Evolutionary conservation across 2,888 invertebrate genomes (phyloP).

Genomic region (Drosophila mulleri): DNA sequence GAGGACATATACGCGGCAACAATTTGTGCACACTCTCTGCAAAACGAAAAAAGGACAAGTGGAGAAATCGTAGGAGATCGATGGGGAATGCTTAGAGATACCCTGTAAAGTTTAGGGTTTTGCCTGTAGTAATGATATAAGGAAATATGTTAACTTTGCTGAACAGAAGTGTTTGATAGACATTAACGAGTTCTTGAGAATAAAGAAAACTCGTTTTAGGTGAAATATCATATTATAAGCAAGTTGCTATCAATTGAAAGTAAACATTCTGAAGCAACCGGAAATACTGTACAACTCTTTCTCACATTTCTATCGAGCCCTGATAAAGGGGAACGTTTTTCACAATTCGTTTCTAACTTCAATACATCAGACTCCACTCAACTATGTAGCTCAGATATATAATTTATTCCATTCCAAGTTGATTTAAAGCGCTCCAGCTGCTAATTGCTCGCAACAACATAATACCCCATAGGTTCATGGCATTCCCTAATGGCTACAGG

Average conservation of each 20-base stretch:
- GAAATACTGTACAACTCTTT: too few species aligned
- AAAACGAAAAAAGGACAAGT: neutral
- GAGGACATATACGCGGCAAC: conserved; percentile 72
- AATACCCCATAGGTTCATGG: neutral
- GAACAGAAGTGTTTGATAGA: neutral
- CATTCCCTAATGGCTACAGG: conserved; percentile 14
- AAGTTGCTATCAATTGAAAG: too few species aligned
- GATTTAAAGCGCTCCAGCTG: neutral
- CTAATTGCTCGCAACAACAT: neutral
- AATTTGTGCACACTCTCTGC: conserved; percentile 61
- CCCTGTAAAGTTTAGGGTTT: neutral
- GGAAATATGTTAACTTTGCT: neutral
- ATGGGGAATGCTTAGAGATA: neutral
- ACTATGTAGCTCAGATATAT: neutral
- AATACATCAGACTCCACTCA: neutral
- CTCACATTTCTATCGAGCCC: too few species aligned
- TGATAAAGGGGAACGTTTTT: too few species aligned
- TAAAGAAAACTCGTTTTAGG: too few species aligned
- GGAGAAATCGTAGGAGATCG: neutral
- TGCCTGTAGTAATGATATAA: too few species aligned
- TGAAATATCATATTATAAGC: too few species aligned
- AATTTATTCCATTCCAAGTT: too few species aligned
- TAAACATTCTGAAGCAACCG: too few species aligned
- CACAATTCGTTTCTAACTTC: too few species aligned
- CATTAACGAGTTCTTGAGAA: too few species aligned